Conservation (phyloP, 1,140 invertebrate species). For the Sweltsa coloradensis region DNA sequence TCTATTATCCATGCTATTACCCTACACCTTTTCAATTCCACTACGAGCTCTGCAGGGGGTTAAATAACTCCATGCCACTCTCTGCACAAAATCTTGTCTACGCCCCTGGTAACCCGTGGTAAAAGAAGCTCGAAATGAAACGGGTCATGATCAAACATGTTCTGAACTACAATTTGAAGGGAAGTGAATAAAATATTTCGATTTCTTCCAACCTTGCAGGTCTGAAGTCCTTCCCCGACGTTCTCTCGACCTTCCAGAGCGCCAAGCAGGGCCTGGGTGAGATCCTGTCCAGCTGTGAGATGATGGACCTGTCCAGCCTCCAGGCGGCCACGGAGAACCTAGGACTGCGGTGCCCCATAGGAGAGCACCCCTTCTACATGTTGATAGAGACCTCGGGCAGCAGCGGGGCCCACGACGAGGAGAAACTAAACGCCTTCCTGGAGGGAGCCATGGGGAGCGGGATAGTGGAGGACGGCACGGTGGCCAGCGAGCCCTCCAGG, state of each 20-base stretch:
- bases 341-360: constrained; percentile 47
- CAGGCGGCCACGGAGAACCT: constrained; percentile 43
- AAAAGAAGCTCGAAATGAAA: too few species aligned
- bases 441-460: constrained; percentile 54
- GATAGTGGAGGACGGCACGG: constrained; percentile 68
- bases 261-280: constrained; percentile 68
- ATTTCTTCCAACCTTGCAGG: too few species aligned
- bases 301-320: constrained; percentile 68
- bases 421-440: constrained; percentile 73
- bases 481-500: constrained; percentile 64
- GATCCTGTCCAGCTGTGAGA: constrained; percentile 87
- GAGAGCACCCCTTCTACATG: constrained; percentile 73
- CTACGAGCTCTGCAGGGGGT: too few species aligned
- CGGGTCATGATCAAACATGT: too few species aligned
- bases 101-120: too few species aligned
- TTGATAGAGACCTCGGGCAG: constrained; percentile 85
- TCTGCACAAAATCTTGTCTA: too few species aligned
- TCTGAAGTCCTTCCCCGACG: constrained; percentile 57
- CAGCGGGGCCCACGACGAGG: constrained; percentile 66
- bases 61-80: too few species aligned
- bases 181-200: too few species aligned
- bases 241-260: constrained; percentile 58
- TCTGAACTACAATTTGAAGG: too few species aligned
- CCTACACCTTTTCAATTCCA: too few species aligned
- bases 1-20: too few species aligned